A percentile compares a stretch with the other conserved stretches of the same genome.
Conservation (phyloP, 2,888 invertebrate genomes). For the Coleophora deauratella region DNA sequence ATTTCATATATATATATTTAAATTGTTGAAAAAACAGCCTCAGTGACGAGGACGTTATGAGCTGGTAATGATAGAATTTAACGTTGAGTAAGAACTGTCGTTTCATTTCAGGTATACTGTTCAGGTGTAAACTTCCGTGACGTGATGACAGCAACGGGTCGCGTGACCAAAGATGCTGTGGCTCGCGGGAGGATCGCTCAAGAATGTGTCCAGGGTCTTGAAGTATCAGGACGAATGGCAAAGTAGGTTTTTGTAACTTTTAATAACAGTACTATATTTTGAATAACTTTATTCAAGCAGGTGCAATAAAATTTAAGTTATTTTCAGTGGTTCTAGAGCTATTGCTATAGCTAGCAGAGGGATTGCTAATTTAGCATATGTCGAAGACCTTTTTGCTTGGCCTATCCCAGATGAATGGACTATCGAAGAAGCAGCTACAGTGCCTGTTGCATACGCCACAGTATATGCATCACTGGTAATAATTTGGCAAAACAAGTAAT, state of each 20-base stretch:
- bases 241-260: constrained; percentile 39
- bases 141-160: constrained; percentile 94
- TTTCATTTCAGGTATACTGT: constrained; percentile 74
- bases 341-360: constrained; percentile 79
- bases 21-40: no score
- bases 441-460: constrained; percentile 86
- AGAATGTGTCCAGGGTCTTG: constrained; percentile 80
- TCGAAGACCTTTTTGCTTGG: constrained; percentile 76
- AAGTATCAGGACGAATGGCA: constrained; percentile 75
- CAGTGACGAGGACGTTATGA: no score
- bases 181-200: constrained; percentile 78
- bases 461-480: constrained; percentile 80
- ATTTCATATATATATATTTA: no score
- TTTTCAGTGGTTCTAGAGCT: constrained; percentile 70
- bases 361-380: constrained; percentile 75
- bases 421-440: constrained; percentile 82
- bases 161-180: constrained; percentile 87
- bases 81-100: no score
- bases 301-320: not conserved
- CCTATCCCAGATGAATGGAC: constrained; percentile 81
- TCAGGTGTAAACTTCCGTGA: constrained; percentile 94
- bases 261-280: not conserved
- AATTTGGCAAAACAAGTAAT: no score
- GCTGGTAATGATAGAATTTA: no score
- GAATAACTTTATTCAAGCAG: not conserved